Evolutionary conservation across 2,113 vertebrate species (phyloP).

Genomic region (Catharus bicknelli): DNA sequence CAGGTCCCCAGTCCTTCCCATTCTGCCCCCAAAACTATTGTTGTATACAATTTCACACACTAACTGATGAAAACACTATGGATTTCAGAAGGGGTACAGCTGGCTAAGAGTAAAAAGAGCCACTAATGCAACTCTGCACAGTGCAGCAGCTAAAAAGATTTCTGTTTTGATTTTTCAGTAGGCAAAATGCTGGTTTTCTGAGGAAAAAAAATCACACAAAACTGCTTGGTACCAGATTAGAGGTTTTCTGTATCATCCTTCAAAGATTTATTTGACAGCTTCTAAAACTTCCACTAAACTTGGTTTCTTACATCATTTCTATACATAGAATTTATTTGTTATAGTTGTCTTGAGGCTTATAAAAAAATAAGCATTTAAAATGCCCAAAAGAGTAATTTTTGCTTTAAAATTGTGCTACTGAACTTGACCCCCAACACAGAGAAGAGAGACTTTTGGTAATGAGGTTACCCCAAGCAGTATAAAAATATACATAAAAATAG

Average conservation of each 20-base stretch:
- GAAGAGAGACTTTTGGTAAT: constrained; percentile 9
- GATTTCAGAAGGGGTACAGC: not conserved
- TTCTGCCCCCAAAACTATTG: not conserved
- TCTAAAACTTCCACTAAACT: constrained; percentile 7
- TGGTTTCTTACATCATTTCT: not conserved
- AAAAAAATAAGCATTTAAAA: constrained; percentile 33
- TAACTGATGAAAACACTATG: not conserved
- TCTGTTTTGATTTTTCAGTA: not conserved
- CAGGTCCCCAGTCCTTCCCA: not conserved
- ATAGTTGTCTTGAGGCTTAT: not conserved
- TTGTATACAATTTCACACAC: not conserved
- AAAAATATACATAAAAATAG: constrained; percentile 68
- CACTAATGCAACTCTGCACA: not conserved
- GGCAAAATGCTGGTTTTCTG: not conserved
- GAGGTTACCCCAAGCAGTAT: constrained; percentile 27
- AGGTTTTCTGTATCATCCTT: not conserved
- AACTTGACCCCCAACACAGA: not conserved
- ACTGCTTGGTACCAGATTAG: not conserved
- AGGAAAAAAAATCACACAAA: not conserved
- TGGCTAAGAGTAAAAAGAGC: not conserved
- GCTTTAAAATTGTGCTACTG: constrained; percentile 12
- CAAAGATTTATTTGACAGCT: not conserved
- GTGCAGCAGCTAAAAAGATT: not conserved
- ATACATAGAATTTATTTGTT: not conserved
- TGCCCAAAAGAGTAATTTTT: constrained; percentile 25